phyloP scores from a whole-genome alignment of 2,797 vertebrate genomes.

The Microhierax caerulescens region DNA sequence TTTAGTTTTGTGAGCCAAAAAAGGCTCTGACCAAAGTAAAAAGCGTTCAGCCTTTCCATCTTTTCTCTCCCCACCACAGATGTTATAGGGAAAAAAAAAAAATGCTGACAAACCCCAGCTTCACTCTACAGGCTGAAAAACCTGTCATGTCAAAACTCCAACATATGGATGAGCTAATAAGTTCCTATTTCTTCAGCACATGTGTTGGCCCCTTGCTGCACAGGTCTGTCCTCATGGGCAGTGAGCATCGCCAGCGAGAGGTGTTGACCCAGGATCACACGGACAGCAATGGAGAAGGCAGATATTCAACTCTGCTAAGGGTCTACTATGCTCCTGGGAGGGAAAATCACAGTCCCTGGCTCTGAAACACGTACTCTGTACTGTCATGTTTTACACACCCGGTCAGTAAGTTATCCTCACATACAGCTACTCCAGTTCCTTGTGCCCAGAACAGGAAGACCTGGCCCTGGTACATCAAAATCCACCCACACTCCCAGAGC shows the following conservation, averaged over 20 bases:
- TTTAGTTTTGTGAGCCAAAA: background rate
- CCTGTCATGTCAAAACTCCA: background rate
- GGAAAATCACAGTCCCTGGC: background rate
- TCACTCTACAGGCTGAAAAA: background rate
- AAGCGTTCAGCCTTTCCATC: background rate
- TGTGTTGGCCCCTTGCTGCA: background rate
- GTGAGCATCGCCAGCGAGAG: background rate
- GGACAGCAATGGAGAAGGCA: background rate
- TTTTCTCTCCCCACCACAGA: background rate
- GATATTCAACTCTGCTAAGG: background rate
- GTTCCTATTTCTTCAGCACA: background rate
- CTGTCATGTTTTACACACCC: background rate
- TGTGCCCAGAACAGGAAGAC: background rate
- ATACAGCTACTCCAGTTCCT: background rate
- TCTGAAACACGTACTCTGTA: background rate
- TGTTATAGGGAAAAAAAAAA: background rate
- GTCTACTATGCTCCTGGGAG: background rate
- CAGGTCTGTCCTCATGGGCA: background rate
- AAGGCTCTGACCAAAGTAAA: background rate
- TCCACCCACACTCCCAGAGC: background rate
- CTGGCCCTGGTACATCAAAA: background rate
- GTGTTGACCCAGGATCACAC: background rate
- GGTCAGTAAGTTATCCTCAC: background rate
- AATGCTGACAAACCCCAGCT: background rate
- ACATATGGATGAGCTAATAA: background rate